Base-by-base conservation (phyloP, 2,113 vertebrate species). In the Nipponia nippon region DNA sequence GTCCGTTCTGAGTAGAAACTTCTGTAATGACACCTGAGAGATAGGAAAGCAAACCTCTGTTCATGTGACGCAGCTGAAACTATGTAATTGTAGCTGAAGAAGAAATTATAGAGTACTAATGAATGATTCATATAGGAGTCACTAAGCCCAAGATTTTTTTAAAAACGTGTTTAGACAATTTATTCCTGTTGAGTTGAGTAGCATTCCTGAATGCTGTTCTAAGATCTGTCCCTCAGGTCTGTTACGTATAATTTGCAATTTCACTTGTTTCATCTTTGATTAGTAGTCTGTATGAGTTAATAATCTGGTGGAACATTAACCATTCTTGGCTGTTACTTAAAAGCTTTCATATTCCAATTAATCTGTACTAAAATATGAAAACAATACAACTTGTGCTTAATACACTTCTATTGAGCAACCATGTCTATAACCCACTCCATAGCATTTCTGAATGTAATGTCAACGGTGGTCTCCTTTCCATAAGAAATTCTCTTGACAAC, bases 211-310 rank as follows among this genome's bases (percentile, higher is more conserved):
- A 76, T 40, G 38, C 91, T 76, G 36, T 52, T 90, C 87, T 76
- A 42, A 85, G 90, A 77, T 77, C 92, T 92, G 67, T 91, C 84
- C 82, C 85, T 86, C 80, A 65, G 93, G 90, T 89, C 93, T 96
- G 70, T 73, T 91, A 53, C 50, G 40, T 90, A 70, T 95, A 93
- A 97, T 91, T 95, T 93, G 82, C 84, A 83, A 91, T 94, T 95
- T 87, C 38, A 91, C 38, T 76, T 65, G 72, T 91, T 96, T 95
- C 78, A 87, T 91, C 59, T 83, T 78, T 87, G 76, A 93, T 94
- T 92, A 93, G 87, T 83, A 87, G 89, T 69, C 87, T 83, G 75
- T 44, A 34, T 30, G 11, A 94, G 82, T 88, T 96, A 95, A 93
- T 95, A 78, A 93, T 40, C 84, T 62, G 69, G 58, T 94, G 82